phyloP scores from a whole-genome alignment of 64 coral and sea anemone genomes.

The Acropora tenuis region DNA sequence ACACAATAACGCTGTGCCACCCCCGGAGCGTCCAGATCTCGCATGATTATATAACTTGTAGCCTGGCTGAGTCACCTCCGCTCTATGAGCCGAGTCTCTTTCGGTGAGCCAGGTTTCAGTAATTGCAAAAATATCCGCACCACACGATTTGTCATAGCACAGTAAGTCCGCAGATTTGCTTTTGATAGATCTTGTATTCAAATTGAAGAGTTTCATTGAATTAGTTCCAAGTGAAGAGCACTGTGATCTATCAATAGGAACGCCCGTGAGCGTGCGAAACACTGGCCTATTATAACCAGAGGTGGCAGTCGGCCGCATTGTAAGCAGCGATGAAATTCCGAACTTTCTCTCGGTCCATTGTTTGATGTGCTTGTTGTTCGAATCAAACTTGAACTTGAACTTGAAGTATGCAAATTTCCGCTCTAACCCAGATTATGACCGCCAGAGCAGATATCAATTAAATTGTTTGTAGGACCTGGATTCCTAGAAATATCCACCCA shows the following conservation, averaged over 20 bases:
- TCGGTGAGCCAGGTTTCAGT: conserved; percentile 47
- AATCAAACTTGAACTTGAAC: neutral
- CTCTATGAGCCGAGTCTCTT: conserved; percentile 30
- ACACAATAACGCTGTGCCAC: conserved; percentile 47
- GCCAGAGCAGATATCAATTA: neutral
- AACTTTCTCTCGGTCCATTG: neutral
- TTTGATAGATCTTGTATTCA: neutral
- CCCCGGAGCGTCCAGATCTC: conserved; percentile 23
- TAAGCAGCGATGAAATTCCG: neutral
- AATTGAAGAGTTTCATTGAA: neutral
- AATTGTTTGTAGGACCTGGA: conserved; percentile 15
- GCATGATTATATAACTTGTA: conserved; percentile 56
- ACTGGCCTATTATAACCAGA: neutral
- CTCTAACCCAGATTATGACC: neutral
- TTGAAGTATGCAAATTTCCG: neutral
- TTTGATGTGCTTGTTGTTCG: neutral
- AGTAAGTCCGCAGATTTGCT: conserved; percentile 73
- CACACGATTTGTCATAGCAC: conserved; percentile 55
- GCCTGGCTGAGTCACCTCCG: neutral
- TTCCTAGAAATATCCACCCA: conserved; percentile 27
- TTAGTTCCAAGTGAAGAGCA: neutral
- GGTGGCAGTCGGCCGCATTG: neutral
- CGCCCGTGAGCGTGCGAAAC: neutral
- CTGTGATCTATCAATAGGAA: conserved; percentile 10
- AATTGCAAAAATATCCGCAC: conserved; percentile 68